phyloP scores from a whole-genome alignment of 2,113 vertebrate genomes.

The Cepphus grylle region DNA sequence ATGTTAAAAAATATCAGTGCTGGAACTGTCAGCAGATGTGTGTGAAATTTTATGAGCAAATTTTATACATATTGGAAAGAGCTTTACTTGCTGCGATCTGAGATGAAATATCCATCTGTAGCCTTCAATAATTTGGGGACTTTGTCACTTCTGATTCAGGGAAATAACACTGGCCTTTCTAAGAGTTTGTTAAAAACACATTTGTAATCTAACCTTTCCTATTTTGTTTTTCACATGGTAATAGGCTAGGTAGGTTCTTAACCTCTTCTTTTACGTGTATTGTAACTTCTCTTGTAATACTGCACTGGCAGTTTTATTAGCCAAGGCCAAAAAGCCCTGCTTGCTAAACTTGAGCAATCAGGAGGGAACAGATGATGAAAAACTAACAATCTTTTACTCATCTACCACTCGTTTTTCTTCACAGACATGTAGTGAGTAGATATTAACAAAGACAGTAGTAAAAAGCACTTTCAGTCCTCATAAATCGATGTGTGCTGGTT shows the following conservation, averaged over 20 bases:
- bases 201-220: not conserved
- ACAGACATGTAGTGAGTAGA: not conserved
- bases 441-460: constrained; percentile 22
- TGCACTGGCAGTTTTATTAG: not conserved
- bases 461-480: constrained; percentile 12
- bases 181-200: not conserved
- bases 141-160: not conserved
- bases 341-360: constrained; percentile 47
- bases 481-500: not conserved
- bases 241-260: not conserved
- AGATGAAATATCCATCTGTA: not conserved
- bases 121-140: not conserved
- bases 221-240: not conserved
- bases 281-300: constrained; percentile 16
- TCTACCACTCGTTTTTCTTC: constrained; percentile 16
- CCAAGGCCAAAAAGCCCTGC: not conserved
- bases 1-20: not conserved
- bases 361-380: constrained; percentile 46
- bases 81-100: not conserved
- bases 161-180: not conserved
- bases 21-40: not conserved
- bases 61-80: not conserved
- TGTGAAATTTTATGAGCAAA: not conserved
- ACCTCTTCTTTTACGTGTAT: not conserved
- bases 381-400: constrained; percentile 56